Evolutionary conservation across 2,797 vertebrate species (phyloP), one percentile per base, ranked within the genome.

Genomic region (Chelon labrosus): DNA sequence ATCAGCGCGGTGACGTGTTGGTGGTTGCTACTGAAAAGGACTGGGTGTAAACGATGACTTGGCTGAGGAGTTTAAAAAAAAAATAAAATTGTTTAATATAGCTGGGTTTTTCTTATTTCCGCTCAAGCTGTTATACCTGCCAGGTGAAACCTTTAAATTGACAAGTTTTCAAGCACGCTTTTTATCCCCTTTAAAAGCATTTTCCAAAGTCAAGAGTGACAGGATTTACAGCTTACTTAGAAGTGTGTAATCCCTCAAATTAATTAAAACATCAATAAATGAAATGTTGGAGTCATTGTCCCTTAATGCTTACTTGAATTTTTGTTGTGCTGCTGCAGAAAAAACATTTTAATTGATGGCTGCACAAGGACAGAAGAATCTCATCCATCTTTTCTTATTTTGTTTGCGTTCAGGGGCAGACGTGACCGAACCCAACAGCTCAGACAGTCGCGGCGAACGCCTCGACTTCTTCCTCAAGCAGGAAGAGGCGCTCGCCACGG

Each of bases 401-500:
- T 54, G 19, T 84, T 16, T 88, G 44, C 70, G 13, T 58, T 65
- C 86, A 98, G 97, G 94, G 77, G 94, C 94, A 2, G 97, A 98
- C 7, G 90, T 95, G 89, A 92, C 94, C 0, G 97, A 98, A 86
- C 94, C 96, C 77, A 95, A 96, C 94, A 94, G 95, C 93, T 96
- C 96, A 0, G 97, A 98, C 88, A 93, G 94, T 92, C 92, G 95
- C 0, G 92, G 91, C 27, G 97, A 98, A 60, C 93, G 95, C 54
- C 84, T 96, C 0, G 97, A 98, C 65, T 96, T 97, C 71, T 97
- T 94, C 52, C 59, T 90, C 5, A 96, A 87, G n/a, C 90, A 94
- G 27, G 98, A 99, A 22, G 98, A 98, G 46, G 91, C 94, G 1
- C 92, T 97, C 2, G 88, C 85, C 0, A 94, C 94, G 2, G 97